These are phyloP conservation scores for Drosophila phalerata DNA, from an alignment of 2,888 invertebrate genomes.

Conservation along the genomic window DNA sequence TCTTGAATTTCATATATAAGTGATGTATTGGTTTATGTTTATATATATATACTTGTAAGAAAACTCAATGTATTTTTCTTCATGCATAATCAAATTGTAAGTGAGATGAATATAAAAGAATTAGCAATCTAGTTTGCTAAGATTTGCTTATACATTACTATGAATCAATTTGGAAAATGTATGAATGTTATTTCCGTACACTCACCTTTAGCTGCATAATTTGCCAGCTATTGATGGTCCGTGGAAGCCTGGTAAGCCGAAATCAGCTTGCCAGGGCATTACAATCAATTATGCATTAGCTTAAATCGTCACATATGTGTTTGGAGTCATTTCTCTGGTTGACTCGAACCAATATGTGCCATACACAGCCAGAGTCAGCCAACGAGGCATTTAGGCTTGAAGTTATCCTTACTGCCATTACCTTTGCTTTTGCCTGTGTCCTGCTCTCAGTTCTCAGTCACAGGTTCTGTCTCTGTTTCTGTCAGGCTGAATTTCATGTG, in stretches of 20 bases:
- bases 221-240: constrained; percentile 46
- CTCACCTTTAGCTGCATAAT: constrained; percentile 56
- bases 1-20: background rate
- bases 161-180: constrained; percentile 25
- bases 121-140: too few species aligned
- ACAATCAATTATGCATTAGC: constrained; percentile 74
- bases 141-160: constrained; percentile 29
- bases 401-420: constrained; percentile 48
- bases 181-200: constrained; percentile 43
- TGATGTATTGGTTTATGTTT: background rate
- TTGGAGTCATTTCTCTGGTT: constrained; percentile 34
- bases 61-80: background rate
- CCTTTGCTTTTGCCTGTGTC: constrained; percentile 16
- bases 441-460: constrained; percentile 9
- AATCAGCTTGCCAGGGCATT: constrained; percentile 64
- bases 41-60: background rate
- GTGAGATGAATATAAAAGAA: background rate
- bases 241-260: constrained; percentile 50
- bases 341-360: constrained; percentile 46
- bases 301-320: constrained; percentile 71
- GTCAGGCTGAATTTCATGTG: constrained; percentile 66
- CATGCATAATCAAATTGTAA: background rate
- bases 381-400: constrained; percentile 53
- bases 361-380: constrained; percentile 11
- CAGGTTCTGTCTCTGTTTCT: constrained; percentile 43